Conservation (phyloP, 1,140 invertebrate genomes). For the Neuroterus valhalla region DNA sequence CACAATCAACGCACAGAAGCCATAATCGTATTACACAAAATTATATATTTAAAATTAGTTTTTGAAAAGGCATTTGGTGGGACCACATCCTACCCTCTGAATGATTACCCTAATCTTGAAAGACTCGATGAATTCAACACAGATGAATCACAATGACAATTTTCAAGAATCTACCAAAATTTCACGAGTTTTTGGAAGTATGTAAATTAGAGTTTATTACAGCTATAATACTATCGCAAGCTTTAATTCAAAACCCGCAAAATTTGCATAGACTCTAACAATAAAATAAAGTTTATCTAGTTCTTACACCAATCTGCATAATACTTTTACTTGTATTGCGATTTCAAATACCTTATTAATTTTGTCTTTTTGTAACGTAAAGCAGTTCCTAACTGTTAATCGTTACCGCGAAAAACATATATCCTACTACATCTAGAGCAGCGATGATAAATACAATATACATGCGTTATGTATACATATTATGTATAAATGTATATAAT, state of each 20-base stretch:
- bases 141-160: neutral
- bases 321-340: slow-evolving; percentile 4
- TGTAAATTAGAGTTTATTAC: too few species aligned
- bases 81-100: neutral
- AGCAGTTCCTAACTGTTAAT: neutral
- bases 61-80: neutral
- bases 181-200: too few species aligned
- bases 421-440: slow-evolving; percentile 3
- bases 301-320: slow-evolving; percentile 3
- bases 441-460: slow-evolving; percentile 32
- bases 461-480: slow-evolving; percentile 37
- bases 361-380: neutral
- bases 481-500: slow-evolving; percentile 36
- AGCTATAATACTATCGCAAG: too few species aligned
- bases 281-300: neutral
- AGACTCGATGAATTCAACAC: neutral
- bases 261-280: neutral
- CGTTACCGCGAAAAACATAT: slow-evolving; percentile 30
- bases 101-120: neutral
- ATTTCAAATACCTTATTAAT: slow-evolving; percentile 21
- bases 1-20: too few species aligned
- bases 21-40: too few species aligned
- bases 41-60: too few species aligned
- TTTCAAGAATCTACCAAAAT: too few species aligned
- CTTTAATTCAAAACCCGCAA: neutral